Percentiles rank a stretch among this genome's conserved stretches.
These are phyloP conservation scores for Salvelinus sp. DNA, from an alignment of 2,113 vertebrate species.

Conservation along the genomic window DNA sequence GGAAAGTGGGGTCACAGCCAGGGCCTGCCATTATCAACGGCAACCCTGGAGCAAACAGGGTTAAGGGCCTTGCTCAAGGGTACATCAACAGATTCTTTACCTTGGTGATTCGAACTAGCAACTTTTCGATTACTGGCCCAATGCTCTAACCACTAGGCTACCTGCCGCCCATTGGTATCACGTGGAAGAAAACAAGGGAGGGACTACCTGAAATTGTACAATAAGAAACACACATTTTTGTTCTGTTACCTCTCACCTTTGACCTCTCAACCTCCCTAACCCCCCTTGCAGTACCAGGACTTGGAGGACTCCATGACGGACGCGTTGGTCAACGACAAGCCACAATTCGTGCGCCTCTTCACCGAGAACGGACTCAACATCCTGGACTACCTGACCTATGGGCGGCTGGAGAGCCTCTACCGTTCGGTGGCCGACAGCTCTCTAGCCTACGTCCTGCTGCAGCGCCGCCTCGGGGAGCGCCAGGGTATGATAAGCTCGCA, in stretches of 20 bases:
- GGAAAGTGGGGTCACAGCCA: too few species aligned
- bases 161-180: too few species aligned
- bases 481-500: conserved; percentile 3
- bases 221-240: background rate
- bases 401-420: conserved; percentile 79
- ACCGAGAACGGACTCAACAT: conserved; percentile 84
- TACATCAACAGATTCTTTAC: too few species aligned
- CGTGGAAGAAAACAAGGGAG: too few species aligned
- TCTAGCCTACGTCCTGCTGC: conserved; percentile 70
- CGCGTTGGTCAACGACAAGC: conserved; percentile 83
- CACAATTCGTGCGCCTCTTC: conserved; percentile 86
- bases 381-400: conserved; percentile 78
- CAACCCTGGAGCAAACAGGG: too few species aligned
- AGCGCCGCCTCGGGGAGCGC: conserved; percentile 61
- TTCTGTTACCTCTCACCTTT: background rate
- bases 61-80: too few species aligned
- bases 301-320: conserved; percentile 84
- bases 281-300: conserved; percentile 67
- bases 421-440: conserved; percentile 69
- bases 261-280: background rate
- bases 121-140: too few species aligned
- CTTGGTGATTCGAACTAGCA: too few species aligned
- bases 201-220: background rate
- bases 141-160: too few species aligned
- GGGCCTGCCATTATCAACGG: too few species aligned